Base-by-base conservation (phyloP, 1,140 invertebrate species). In the Solen grandis region DNA sequence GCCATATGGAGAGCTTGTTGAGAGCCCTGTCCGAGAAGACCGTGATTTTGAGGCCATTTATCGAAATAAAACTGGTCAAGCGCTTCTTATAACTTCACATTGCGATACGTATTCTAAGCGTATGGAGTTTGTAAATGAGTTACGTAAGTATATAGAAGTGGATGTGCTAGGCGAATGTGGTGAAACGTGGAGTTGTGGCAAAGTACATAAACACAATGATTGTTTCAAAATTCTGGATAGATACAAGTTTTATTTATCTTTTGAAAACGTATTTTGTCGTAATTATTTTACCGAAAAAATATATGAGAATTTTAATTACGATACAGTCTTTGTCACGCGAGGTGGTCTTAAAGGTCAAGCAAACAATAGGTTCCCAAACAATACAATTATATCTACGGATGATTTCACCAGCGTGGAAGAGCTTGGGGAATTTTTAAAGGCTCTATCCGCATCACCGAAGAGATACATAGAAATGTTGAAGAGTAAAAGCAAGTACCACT, bases 221-320 rank as follows among this genome's bases (percentile, higher is more conserved):
- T 62, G 59, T 29, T 62, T n/a, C n/a, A n/a, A n/a, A n/a, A n/a
- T n/a, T n/a, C n/a, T n/a, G n/a, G n/a, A n/a, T n/a, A n/a, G n/a
- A 31, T 70, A 70, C 66, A 35, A 27, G 16, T 70, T 70, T 70
- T 70, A 50, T 46, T 33, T 70, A 31, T 46, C 66, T n/a, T 62
- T 62, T 62, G 59, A 62, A 62, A 62, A 62, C 27, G 59, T 33
- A 5, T 31, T 62, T 25, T 62, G 59, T 27, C 4, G 5, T 29
- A 14, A 62, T 10, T 62, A 62, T 27, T 62, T 62, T n/a, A 62
- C 59, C 19, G 59, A 62, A n/a, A 62, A 62, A 62, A 4, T 62
- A n/a, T 62, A 31, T 35, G 59, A 62, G 27, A 70, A 70, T n/a
- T 70, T 70, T 54, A 55, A 54, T 13, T 70, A 70, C 22, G 66